Percentiles rank a stretch among this genome's conserved stretches.
phyloP scores from a whole-genome alignment of 2,797 vertebrate genomes.

The Thunnus albacares region DNA sequence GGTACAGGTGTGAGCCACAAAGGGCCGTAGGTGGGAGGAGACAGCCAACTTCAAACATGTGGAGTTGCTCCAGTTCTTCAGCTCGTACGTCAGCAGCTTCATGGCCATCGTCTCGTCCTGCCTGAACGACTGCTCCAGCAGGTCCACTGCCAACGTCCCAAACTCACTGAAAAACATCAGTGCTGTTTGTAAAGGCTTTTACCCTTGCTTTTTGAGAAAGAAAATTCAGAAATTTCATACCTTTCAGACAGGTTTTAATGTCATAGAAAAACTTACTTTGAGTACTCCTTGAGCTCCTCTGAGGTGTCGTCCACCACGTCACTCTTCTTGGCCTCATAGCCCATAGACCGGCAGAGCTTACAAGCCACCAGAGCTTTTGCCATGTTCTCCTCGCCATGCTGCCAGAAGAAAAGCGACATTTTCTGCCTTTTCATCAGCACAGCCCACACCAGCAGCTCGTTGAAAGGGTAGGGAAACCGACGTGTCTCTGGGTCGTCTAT shows the following conservation, averaged over 20 bases:
- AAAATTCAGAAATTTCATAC: not conserved
- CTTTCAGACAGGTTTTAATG: not conserved
- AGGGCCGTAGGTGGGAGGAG: conserved; percentile 94
- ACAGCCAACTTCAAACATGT: conserved; percentile 98
- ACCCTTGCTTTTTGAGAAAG: not conserved
- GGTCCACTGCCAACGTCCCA: conserved; percentile 95
- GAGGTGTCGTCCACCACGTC: conserved; percentile 98
- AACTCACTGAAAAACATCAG: conserved; percentile 89
- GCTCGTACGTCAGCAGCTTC: conserved; percentile 98
- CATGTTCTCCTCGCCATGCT: conserved; percentile 99
- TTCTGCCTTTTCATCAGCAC: conserved; percentile 99
- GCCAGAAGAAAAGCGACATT: conserved; percentile 99
- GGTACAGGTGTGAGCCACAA: conserved; percentile 98
- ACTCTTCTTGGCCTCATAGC: conserved; percentile 98
- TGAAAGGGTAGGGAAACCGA: conserved; percentile 97
- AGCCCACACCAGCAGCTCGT: conserved; percentile 97
- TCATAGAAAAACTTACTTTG: conserved; percentile 86
- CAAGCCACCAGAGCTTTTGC: conserved; percentile 98
- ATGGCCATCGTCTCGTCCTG: conserved; percentile 99
- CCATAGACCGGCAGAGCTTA: conserved; percentile 97
- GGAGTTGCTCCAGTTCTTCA: conserved; percentile 99
- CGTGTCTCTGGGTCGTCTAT: conserved; percentile 97
- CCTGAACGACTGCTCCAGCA: conserved; percentile 96
- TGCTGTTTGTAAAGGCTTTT: not conserved
- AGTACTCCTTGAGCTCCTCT: conserved; percentile 97